Base-by-base conservation (phyloP, 1,140 invertebrate species). In the Penaeus vannamei region DNA sequence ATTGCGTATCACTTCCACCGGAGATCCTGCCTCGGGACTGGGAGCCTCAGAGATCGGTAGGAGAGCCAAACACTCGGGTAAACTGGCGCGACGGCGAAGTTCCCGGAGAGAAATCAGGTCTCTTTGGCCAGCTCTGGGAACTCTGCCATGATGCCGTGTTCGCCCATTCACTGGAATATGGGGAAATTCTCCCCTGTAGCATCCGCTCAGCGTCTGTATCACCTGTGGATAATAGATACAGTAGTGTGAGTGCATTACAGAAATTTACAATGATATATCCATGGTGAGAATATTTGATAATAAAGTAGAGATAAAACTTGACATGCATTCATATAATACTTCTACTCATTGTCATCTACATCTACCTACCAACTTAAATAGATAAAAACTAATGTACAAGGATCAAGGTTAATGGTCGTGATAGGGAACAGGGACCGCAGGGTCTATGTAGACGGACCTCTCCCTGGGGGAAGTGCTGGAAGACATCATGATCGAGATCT, bases 101-200 rank as follows among this genome's bases (percentile, higher is more conserved):
- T 83, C 80, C 32, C 29, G 59, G n/a, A 77, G 64, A 62, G 87
- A 84, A n/a, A 84, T 77, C 53, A 77, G 66, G 53, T 88, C 80
- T 26, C 22, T 26, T 26, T 60, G 66, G 26, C 22, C 32, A n/a
- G 29, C 23, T 36, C 46, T 64, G 26, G 32, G 46, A 23, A n/a
- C 29, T 7, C 22, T 76, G 23, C 23, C 22, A 62, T 29, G 82
- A 42, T 66, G 8, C 32, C 22, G 79, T 26, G 79, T 26, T 22
- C 64, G n/a, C 66, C 81, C 81, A 87, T 29, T 83, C n/a, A 88
- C 81, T n/a, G 87, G 87, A 26, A 88, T 36, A 60, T 88, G 87
- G 69, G 87, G 87, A 79, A 84, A 88, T 59, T 88, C 87, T 23
- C 87, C 82, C 69, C 66, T 77, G 87, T 88, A 88, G 81, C 87